Evolutionary conservation across 2,113 vertebrate species (phyloP), one percentile per base, ranked within the genome.

Genomic region (Crotalus viridis): DNA sequence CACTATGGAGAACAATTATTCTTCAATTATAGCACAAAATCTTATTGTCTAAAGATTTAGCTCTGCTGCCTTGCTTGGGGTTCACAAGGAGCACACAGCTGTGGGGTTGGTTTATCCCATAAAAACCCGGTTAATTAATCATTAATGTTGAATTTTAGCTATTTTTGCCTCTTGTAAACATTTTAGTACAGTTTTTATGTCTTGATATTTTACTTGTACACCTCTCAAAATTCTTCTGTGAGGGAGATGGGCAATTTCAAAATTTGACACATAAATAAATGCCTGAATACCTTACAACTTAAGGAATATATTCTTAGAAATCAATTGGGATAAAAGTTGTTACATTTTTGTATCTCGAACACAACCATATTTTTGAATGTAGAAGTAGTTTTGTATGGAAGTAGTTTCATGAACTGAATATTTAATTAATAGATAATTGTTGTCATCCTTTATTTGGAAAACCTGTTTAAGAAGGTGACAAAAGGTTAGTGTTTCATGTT

Each of bases 401-500:
- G 21, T 19, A 43, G 7, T 43, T 87, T 91, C n/a, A 0, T 85
- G 26, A 87, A 87, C 6, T 85, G 39, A 87, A 43, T 88, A 88
- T 61, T 10, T 90, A 93, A 87, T 39, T 9, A 92, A 86, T 91
- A 95, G 81, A 87, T 95, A 90, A 89, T 88, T 87, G 55, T 87
- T 86, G 92, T 95, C 61, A 90, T 96, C 92, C 93, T 96, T 96
- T 94, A 90, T 59, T 57, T 43, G 69, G 91, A 93, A 91, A 89
- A 94, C 59, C 94, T 95, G 90, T 95, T 92, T 92, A 94, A 39
- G n/a, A 74, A 39, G 69, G 15, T 17, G 69, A 74, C 13, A 28
- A 48, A 92, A 69, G 93, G 93, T 94, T 93, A 96, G 92, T 95
- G 96, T 95, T 96, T 96, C 96, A 97, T 94, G 94, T 96, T 96